Evolutionary conservation across 2,113 vertebrate species (phyloP), one percentile per base, ranked within the genome.

Genomic region (Corythaeola cristata): DNA sequence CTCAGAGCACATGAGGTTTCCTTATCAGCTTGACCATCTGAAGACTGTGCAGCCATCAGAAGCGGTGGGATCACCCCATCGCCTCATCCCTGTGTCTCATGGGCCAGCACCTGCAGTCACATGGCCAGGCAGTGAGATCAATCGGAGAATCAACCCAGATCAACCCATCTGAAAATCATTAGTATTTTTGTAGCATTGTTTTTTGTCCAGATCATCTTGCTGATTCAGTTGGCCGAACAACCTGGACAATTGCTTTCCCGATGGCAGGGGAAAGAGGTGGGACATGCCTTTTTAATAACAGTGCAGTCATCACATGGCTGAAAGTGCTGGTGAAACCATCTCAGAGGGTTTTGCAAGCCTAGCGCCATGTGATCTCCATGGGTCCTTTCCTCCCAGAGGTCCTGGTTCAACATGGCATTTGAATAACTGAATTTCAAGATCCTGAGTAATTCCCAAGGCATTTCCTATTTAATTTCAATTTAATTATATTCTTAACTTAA

Each of bases 401-500:
- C 18, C 6, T 39, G 32, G 52, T 56, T 89, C 72, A 91, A 26
- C 60, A 9, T 39, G 67, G 56, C 41, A n/a, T 85, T 79, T 71
- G 72, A 85, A 76, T 91, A 53, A 49, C 87, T 72, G 62, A 72
- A 93, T 91, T 89, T 93, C 59, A 56, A 69, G 78, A 24, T 79
- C 33, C 23, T 80, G 79, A 88, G 49, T 76, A 89, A 53, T 79
- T 91, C 74, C 62, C 53, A 88, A 73, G 27, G 58, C 14, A 82
- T 88, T 88, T 89, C 2, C 18, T 93, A 82, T 89, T 95, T 94
- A 76, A 85, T 94, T 94, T 89, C 37, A 85, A 78, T 91, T 78
- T 85, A 95, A 87, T 89, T 84, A 64, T 91, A 56, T 63, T 95
- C 69, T 86, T 85, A 84, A 73, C 59, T 78, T 81, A 80, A 60